phyloP scores from a whole-genome alignment of 2,797 vertebrate species.

The Falco concolor region DNA sequence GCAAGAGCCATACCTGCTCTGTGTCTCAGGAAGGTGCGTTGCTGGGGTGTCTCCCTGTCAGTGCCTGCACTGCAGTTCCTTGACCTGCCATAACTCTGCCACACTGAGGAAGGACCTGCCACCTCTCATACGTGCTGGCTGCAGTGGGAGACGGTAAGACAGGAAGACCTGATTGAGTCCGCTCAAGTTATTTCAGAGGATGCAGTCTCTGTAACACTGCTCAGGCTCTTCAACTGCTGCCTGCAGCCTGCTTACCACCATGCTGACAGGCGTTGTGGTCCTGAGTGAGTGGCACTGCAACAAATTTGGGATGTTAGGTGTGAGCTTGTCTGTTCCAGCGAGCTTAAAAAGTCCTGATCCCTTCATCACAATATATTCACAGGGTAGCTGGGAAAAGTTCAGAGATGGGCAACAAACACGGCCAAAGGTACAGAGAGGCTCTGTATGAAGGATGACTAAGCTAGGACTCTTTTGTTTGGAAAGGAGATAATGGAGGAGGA shows the following conservation, averaged over 20 bases:
- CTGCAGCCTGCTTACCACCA: background rate
- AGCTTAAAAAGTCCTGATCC: background rate
- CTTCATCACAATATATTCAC: background rate
- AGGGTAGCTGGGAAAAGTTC: background rate
- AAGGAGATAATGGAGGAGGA: background rate
- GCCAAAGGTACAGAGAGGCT: background rate
- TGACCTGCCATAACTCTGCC: background rate
- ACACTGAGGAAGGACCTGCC: background rate
- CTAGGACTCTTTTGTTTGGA: background rate
- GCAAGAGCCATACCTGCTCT: background rate
- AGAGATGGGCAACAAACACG: background rate
- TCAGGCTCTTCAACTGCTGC: background rate
- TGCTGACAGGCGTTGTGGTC: background rate
- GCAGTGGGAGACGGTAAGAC: background rate
- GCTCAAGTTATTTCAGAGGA: background rate
- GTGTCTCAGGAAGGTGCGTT: background rate
- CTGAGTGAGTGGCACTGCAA: background rate
- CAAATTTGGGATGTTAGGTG: background rate
- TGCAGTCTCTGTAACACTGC: background rate
- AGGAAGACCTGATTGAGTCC: background rate
- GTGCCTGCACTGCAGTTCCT: background rate
- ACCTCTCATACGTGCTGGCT: background rate
- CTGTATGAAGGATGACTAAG: background rate
- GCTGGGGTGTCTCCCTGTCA: rapidly evolving
- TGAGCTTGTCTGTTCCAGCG: background rate